phyloP scores from a whole-genome alignment of 2,113 vertebrate genomes.

The Rutilus rutilus region DNA sequence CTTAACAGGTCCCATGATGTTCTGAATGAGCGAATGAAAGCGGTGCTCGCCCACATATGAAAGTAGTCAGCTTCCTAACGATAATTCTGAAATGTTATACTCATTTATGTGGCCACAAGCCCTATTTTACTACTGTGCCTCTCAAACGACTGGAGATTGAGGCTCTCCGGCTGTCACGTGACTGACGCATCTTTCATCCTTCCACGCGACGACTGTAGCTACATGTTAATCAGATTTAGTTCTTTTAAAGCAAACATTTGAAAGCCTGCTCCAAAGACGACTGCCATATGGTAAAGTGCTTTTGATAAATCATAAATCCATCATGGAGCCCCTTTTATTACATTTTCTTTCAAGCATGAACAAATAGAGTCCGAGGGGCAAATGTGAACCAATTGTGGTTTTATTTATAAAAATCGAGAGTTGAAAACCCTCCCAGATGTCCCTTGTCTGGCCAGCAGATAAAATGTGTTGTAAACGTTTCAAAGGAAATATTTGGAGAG shows the following conservation, averaged over 20 bases:
- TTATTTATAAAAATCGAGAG: constrained; percentile 73
- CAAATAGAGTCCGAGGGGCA: constrained; percentile 77
- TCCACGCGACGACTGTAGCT: constrained; percentile 48
- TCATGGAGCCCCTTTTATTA: constrained; percentile 80
- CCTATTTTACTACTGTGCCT: neutral
- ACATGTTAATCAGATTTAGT: constrained; percentile 68
- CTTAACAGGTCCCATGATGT: neutral
- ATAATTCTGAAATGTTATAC: neutral
- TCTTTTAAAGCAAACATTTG: constrained; percentile 83
- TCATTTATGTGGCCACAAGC: neutral
- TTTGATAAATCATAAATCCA: constrained; percentile 83
- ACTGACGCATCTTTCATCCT: constrained; percentile 70
- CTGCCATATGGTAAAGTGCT: constrained; percentile 84
- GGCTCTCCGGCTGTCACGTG: constrained; percentile 67
- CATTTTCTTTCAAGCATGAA: constrained; percentile 81
- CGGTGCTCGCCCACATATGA: neutral
- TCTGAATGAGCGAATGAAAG: neutral
- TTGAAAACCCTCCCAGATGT: constrained; percentile 83
- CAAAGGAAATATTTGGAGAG: constrained; percentile 90
- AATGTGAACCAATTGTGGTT: constrained; percentile 72
- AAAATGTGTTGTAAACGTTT: constrained; percentile 87
- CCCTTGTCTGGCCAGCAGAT: constrained; percentile 76
- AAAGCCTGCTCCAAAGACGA: constrained; percentile 74
- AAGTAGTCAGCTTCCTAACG: neutral
- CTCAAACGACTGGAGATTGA: neutral